Conservation (phyloP, 92 coral and sea anemone species). For the Pocillopora grandis region DNA sequence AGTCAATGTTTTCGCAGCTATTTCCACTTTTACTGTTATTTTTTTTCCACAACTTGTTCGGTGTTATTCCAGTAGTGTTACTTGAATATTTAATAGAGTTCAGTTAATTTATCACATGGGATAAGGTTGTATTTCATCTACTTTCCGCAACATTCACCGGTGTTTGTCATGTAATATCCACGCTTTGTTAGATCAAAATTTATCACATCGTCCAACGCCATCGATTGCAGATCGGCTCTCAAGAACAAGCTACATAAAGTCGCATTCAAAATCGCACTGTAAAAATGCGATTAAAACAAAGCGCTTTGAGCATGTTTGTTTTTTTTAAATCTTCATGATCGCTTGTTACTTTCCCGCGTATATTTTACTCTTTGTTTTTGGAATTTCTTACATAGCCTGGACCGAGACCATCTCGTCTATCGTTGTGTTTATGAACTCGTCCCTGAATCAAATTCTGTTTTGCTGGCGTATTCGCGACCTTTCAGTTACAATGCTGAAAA, state of each 20-base stretch:
- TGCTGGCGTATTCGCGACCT: slow-evolving; percentile 35
- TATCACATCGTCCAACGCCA: background rate
- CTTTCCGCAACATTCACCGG: background rate
- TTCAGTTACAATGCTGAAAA: background rate
- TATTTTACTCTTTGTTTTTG: background rate
- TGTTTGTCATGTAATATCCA: background rate
- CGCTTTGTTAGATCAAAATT: slow-evolving; percentile 1
- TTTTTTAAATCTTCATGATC: background rate
- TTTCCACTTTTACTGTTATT: too few species aligned
- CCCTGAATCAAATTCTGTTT: background rate
- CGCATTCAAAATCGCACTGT: background rate
- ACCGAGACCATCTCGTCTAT: too few species aligned
- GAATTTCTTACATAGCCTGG: too few species aligned
- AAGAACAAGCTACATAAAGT: background rate
- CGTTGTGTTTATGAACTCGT: too few species aligned
- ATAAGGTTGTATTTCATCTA: background rate
- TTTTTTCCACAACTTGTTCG: too few species aligned
- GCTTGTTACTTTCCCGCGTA: background rate
- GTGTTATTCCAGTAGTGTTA: too few species aligned
- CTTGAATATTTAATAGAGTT: too few species aligned
- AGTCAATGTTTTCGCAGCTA: too few species aligned
- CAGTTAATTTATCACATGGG: background rate
- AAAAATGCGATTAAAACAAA: background rate
- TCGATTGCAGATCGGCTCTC: too few species aligned
- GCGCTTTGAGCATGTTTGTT: background rate